Evolutionary conservation across 1,140 invertebrate species (phyloP), one percentile per base, ranked within the genome.

Genomic region (Diorhabda elongata): DNA sequence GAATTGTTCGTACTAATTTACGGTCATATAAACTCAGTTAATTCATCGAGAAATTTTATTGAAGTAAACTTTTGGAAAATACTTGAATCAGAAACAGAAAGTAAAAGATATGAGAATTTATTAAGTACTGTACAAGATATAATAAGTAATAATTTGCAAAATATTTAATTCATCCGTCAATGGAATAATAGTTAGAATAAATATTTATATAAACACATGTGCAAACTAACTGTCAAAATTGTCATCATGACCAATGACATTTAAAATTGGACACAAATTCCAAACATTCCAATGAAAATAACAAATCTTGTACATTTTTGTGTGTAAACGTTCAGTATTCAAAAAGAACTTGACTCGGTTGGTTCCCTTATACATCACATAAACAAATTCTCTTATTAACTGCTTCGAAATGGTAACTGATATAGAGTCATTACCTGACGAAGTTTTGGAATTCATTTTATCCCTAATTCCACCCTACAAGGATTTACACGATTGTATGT

Each of bases 401-500:
- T 26, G 26, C 26, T 26, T 26, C 26, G 26, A 26, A 26, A 26
- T 26, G 26, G n/a, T 52, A n/a, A n/a, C 65, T 9, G 7, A 43
- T 45, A 60, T 67, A 44, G 65, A 67, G n/a, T 42, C 57, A 43
- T 83, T 98, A 68, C 95, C 96, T 5, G 93, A 97, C 81, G 94
- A 97, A 87, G 88, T 98, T 61, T 82, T 98, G 65, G 95, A 97
- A 81, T 95, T 94, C 79, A 96, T 98, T 78, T 85, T 98, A 69
- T 88, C 90, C 71, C 87, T 94, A 78, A 83, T 98, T 73, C 92
- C 94, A 68, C 95, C 95, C 11, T 98, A 98, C 78, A 89, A 90
- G 81, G 94, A 97, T 85, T 83, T 97, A 67, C 88, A 94, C 81
- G 86, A 90, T 77, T 95, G 94, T 79, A 91, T 89, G 83, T 81